These are phyloP conservation scores for Bostrychus sinensis DNA, from an alignment of 2,113 vertebrate species.

Conservation along the genomic window DNA sequence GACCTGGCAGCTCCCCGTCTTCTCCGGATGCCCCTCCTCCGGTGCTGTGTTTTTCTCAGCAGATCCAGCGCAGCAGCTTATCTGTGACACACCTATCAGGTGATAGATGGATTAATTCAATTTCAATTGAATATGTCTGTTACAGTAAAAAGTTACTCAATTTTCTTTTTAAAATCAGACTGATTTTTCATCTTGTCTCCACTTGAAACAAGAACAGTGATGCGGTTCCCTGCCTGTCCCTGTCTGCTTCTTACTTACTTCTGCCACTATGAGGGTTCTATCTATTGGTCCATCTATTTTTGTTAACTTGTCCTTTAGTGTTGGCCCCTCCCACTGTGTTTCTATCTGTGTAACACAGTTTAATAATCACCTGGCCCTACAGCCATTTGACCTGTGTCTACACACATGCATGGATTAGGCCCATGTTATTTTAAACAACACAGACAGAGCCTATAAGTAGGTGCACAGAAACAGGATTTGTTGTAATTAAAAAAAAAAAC, in stretches of 20 bases:
- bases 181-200: slow-evolving; percentile 3
- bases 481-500: not conserved
- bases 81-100: slow-evolving; percentile 19
- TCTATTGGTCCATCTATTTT: slow-evolving; percentile 72
- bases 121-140: not conserved
- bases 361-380: slow-evolving; percentile 62
- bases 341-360: slow-evolving; percentile 26
- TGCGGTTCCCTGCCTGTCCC: not conserved
- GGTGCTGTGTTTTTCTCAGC: slow-evolving; percentile 57
- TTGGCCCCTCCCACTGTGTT: slow-evolving; percentile 25
- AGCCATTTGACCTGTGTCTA: slow-evolving; percentile 44
- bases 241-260: slow-evolving; percentile 27
- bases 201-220: not conserved
- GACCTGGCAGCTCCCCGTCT: slow-evolving; percentile 46
- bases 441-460: slow-evolving; percentile 7
- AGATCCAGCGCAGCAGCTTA: slow-evolving; percentile 66
- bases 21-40: slow-evolving; percentile 50
- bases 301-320: slow-evolving; percentile 61
- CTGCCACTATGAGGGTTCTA: slow-evolving; percentile 8
- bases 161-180: slow-evolving; percentile 11
- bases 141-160: not conserved
- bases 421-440: slow-evolving; percentile 37
- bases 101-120: slow-evolving; percentile 9
- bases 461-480: not conserved
- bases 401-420: slow-evolving; percentile 52